phyloP scores from a whole-genome alignment of 2,797 vertebrate species.

The Luscinia megarhynchos region DNA sequence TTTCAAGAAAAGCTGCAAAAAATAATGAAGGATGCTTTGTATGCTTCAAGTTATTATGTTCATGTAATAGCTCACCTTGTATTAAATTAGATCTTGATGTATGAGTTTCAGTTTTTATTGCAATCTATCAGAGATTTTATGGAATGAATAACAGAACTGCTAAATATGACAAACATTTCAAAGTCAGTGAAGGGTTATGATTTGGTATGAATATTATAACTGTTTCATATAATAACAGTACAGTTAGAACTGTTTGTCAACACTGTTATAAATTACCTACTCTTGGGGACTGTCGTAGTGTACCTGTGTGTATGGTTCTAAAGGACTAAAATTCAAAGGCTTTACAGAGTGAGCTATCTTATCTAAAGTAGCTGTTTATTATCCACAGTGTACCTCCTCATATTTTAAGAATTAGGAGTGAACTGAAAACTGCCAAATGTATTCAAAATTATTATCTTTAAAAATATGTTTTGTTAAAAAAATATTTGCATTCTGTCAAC shows the following conservation, averaged over 20 bases:
- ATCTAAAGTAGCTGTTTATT: neutral
- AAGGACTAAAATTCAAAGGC: neutral
- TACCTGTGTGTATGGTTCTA: neutral
- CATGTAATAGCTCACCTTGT: neutral
- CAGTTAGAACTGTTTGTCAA: neutral
- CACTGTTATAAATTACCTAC: neutral
- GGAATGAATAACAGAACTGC: neutral
- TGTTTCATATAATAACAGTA: neutral
- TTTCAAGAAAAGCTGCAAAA: neutral
- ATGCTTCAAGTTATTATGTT: neutral
- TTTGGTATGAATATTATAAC: neutral
- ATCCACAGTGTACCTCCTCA: neutral
- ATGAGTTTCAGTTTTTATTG: constrained; percentile 42
- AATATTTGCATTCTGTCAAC: neutral
- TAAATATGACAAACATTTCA: constrained; percentile 34
- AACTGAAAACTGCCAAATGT: neutral
- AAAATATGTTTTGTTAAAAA: neutral
- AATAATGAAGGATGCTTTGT: neutral
- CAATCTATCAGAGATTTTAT: constrained; percentile 39
- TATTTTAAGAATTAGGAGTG: neutral
- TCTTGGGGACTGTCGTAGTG: neutral
- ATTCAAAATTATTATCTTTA: neutral
- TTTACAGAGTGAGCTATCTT: neutral
- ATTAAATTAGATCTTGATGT: constrained; percentile 45
- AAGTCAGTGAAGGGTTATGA: constrained; percentile 17